A percentile compares a stretch with the other conserved stretches of the same genome.
These are phyloP conservation scores for Neoitamus cyanurus DNA, from an alignment of 2,888 invertebrate species.

Conservation along the genomic window DNA sequence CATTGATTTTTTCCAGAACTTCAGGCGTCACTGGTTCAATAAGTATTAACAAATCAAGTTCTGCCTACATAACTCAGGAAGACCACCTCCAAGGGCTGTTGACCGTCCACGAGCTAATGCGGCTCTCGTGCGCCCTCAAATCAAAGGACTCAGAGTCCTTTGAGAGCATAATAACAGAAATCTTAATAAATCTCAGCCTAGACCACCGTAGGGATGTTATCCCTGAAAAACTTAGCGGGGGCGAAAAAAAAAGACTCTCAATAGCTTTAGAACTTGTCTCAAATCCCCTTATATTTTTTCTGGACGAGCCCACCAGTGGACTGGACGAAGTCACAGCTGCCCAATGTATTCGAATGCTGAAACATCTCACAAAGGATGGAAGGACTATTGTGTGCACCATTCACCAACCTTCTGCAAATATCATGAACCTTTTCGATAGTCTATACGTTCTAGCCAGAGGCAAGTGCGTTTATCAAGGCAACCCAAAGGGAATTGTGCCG, in stretches of 20 bases:
- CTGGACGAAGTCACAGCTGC: constrained; percentile 75
- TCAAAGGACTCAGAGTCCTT: constrained; percentile 64
- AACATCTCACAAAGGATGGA: constrained; percentile 72
- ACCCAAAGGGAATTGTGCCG: constrained; percentile 72
- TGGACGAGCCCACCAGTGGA: constrained; percentile 85
- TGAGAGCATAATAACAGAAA: constrained; percentile 60
- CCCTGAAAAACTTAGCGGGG: constrained; percentile 75
- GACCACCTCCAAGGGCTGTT: constrained; percentile 79
- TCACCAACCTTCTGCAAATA: constrained; percentile 76
- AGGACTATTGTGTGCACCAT: constrained; percentile 78
- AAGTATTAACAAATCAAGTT: constrained; percentile 77
- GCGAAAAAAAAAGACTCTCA: constrained; percentile 82
- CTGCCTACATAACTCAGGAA: constrained; percentile 86
- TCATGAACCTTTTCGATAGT: constrained; percentile 74
- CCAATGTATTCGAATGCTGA: constrained; percentile 72
- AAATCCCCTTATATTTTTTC: constrained; percentile 85
- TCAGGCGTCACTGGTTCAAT: constrained; percentile 76
- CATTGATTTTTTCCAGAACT: constrained; percentile 69
- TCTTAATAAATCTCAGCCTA: constrained; percentile 62
- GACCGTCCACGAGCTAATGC: constrained; percentile 81
- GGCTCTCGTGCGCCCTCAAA: constrained; percentile 81
- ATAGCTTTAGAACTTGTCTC: constrained; percentile 86
- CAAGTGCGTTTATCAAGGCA: constrained; percentile 75
- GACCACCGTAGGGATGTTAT: constrained; percentile 62
- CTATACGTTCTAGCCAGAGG: constrained; percentile 75